Base-by-base conservation (phyloP, 2,888 invertebrate species). In the Mayetiola destructor region DNA sequence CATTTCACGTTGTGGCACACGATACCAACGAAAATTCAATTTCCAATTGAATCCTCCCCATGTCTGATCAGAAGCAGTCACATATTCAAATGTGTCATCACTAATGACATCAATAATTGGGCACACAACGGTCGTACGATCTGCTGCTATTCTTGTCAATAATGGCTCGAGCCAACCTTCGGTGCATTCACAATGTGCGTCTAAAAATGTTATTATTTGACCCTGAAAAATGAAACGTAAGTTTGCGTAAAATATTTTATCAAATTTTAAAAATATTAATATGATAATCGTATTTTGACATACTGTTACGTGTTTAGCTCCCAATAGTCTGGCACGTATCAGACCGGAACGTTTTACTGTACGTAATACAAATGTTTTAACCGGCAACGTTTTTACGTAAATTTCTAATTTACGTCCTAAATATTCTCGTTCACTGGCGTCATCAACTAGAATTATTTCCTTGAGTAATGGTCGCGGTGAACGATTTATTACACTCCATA, bases 41-140 rank as follows among this genome's bases (percentile, higher is more conserved):
- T 96, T 96, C 97, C 97, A 97, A 75, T 97, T 99, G 75, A 99
- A 99, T 23, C 97, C 97, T 61, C 97, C 97, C 96, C 97, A 99
- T 1, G 97, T 99, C 84, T 95, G 94, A 71, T 99, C 97, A 1
- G 95, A 95, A 1, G 97, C 97, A 56, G 95, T 90, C 61, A 97
- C 92, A 75, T 99, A 99, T 74, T 97, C 96, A 74, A 99, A 99
- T 4, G 93, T 93, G 66, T 97, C 96, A 72, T 99, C 97, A 53
- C 93, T 94, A 67, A 99, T 97, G 59, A 99, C 95, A 73, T 99
- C 99, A 65, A 99, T 97, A 64, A 99, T 94, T 9, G 99, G 97
- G 72, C 96, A 94, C 4, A 95, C 96, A 52, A 99, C 95, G 0
- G 92, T 88, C 62, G 85, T 88, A 63, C 92, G 80, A 75, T 99